Percentiles rank a stretch among this genome's conserved stretches.
Conservation (phyloP, 2,113 vertebrate genomes). For the Bubo bubo region DNA sequence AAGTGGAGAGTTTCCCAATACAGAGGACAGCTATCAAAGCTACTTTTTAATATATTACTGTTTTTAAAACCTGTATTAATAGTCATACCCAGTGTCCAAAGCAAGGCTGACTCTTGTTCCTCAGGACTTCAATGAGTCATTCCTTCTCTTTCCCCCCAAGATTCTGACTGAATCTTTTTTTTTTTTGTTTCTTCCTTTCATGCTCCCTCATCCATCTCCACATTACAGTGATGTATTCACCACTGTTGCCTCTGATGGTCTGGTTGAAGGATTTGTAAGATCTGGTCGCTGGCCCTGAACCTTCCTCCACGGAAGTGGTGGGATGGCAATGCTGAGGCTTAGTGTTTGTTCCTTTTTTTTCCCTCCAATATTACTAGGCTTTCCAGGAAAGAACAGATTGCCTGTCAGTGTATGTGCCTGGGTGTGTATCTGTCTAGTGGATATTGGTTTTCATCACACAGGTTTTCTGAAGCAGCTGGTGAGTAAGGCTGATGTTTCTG, state of each 20-base stretch:
- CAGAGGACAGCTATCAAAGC: not conserved
- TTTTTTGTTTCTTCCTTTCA: not conserved
- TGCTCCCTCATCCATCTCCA: not conserved
- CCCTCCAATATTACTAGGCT: not conserved
- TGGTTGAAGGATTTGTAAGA: not conserved
- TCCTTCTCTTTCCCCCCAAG: not conserved
- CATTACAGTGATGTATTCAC: not conserved
- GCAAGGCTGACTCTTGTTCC: not conserved
- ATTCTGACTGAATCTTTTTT: too few species aligned
- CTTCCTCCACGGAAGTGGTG: not conserved
- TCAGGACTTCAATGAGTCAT: not conserved
- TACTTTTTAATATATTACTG: not conserved
- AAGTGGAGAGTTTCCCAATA: not conserved
- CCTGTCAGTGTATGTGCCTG: not conserved
- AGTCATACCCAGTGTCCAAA: not conserved
- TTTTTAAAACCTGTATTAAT: not conserved
- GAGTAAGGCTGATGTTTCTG: not conserved
- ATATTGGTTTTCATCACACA: not conserved
- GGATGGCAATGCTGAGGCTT: not conserved
- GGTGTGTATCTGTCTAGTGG: not conserved
- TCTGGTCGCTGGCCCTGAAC: not conserved
- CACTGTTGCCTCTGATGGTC: not conserved
- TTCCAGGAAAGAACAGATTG: not conserved
- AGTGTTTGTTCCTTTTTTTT: not conserved
- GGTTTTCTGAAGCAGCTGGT: not conserved